A percentile compares a stretch with the other conserved stretches of the same genome.
Evolutionary conservation across 2,113 vertebrate genomes (phyloP).

Genomic region (Bubo bubo): DNA sequence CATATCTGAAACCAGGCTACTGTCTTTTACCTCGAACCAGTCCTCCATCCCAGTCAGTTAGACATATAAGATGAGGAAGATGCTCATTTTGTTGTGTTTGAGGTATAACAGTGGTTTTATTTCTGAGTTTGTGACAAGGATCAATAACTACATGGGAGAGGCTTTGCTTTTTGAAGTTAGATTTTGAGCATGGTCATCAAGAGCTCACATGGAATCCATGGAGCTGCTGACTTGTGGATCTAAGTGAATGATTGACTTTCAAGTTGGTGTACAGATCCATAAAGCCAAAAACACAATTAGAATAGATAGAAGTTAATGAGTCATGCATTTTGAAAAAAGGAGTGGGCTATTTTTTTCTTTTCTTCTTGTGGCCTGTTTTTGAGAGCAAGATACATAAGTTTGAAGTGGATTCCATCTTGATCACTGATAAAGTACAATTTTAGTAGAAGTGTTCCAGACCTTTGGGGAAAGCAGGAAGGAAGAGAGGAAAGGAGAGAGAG

Average conservation of each 20-base stretch:
- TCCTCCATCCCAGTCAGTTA: background rate
- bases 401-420: background rate
- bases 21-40: background rate
- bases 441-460: background rate
- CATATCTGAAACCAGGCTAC: background rate
- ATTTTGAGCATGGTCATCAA: background rate
- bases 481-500: background rate
- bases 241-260: background rate
- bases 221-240: background rate
- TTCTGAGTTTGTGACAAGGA: background rate
- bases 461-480: background rate
- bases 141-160: background rate
- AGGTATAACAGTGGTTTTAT: background rate
- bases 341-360: accelerated
- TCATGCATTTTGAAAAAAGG: background rate
- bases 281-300: background rate
- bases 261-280: background rate
- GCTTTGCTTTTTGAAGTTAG: background rate
- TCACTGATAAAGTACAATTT: background rate
- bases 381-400: background rate
- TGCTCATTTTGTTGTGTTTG: background rate
- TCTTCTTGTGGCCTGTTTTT: background rate
- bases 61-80: background rate
- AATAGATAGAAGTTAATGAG: background rate
- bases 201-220: accelerated